Evolutionary conservation across 2,113 vertebrate species (phyloP), one percentile per base, ranked within the genome.

Genomic region (Charadrius vociferus): DNA sequence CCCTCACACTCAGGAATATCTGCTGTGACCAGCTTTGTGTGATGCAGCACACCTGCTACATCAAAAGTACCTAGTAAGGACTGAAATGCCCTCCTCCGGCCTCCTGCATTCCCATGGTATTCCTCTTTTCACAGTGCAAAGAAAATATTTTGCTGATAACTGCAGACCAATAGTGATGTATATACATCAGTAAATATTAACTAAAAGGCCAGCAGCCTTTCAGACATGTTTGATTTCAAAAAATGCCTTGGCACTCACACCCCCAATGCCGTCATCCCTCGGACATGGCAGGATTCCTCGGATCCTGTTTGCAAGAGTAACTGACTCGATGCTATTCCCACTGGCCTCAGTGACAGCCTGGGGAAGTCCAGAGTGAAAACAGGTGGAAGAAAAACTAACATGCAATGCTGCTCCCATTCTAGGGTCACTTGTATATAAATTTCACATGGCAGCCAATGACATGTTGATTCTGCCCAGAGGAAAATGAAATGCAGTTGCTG

Each of bases 151-250:
- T 91, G 36, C 45, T 6, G 9, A 79, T 91, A 94, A 23, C 66
- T 45, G 52, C 53, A 61, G 73, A 47, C 47, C 1, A 3, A 65
- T 62, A 61, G 45, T 3, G 4, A 61, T 63, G 17, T 61, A 32
- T n/a, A n/a, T n/a, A 10, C 16, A 67, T 26, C 30, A 65, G 45
- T 86, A 95, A 87, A 89, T 75, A 95, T 95, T 94, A 95, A 95
- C 88, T 78, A 84, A 41, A 4, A 79, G 61, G 12, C n/a, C 70
- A 87, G 62, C 30, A 89, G 73, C 52, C 78, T 91, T 80, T 88
- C 56, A 75, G 73, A 94, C 94, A 82, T 91, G 70, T 85, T 89
- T 87, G 77, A 53, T 80, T 92, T 95, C n/a, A 39, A 88, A 92
- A 95, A 90, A 75, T 90, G 29, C 88, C 67, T 95, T 94, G 74